Conservation (phyloP, 2,888 invertebrate species). For the Nipponacmea schrenckii region DNA sequence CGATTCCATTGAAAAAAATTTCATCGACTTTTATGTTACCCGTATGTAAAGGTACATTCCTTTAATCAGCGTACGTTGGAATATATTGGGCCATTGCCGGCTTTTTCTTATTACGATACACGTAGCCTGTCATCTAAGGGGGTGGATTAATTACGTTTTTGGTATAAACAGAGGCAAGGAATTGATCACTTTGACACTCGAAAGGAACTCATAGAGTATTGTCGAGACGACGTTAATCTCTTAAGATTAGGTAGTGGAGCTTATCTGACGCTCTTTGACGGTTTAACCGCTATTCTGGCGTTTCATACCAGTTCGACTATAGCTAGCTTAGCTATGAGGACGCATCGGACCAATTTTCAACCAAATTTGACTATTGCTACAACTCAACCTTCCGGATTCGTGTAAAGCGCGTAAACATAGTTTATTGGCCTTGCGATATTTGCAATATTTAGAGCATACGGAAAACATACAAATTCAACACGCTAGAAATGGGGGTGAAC, state of each 20-base stretch:
- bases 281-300: neutral
- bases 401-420: neutral
- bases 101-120: neutral
- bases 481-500: neutral
- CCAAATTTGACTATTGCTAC: neutral
- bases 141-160: neutral
- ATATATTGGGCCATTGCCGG: neutral
- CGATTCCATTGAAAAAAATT: neutral
- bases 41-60: neutral
- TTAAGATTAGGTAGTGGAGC: neutral
- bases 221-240: neutral
- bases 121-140: neutral
- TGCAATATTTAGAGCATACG: neutral
- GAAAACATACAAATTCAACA: neutral
- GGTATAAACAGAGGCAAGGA: neutral
- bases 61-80: neutral
- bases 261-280: neutral
- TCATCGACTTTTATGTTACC: neutral
- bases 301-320: neutral
- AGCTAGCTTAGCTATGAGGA: neutral
- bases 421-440: neutral
- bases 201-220: neutral
- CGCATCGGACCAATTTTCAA: neutral
- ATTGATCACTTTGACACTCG: no score
- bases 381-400: neutral